These are phyloP conservation scores for Parauchenoglanis ngamensis DNA, from an alignment of 2,797 vertebrate species.

Conservation along the genomic window DNA sequence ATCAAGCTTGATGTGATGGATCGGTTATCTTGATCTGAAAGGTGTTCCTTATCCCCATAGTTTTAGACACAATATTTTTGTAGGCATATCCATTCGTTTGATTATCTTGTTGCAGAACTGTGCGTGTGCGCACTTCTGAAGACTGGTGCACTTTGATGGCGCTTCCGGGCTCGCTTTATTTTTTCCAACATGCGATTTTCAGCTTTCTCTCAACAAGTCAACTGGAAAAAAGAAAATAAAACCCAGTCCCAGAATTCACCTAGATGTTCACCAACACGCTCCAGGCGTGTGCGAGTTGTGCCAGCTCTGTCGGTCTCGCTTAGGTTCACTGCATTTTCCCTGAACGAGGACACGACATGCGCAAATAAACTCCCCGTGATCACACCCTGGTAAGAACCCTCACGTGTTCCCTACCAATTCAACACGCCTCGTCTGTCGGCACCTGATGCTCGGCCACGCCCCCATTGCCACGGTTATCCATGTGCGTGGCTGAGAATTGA, in stretches of 20 bases:
- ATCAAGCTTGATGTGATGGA: background rate
- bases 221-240: background rate
- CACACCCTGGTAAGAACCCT: background rate
- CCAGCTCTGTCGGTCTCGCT: background rate
- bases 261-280: background rate
- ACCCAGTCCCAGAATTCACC: background rate
- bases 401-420: background rate
- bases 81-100: too few relatives aligned
- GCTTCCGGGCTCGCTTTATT: background rate
- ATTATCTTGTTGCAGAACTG: too few relatives aligned
- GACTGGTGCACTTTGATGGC: too few relatives aligned
- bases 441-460: background rate
- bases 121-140: too few relatives aligned
- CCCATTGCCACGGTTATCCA: background rate
- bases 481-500: background rate
- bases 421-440: background rate
- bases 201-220: too few relatives aligned
- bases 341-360: background rate
- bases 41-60: too few relatives aligned
- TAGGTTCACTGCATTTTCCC: background rate
- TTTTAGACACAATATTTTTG: too few relatives aligned
- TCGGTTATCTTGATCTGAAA: background rate
- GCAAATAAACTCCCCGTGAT: background rate
- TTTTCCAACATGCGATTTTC: background rate
- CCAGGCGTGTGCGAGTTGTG: background rate